phyloP scores from a whole-genome alignment of 2,888 invertebrate species.

The Lottia scabra region DNA sequence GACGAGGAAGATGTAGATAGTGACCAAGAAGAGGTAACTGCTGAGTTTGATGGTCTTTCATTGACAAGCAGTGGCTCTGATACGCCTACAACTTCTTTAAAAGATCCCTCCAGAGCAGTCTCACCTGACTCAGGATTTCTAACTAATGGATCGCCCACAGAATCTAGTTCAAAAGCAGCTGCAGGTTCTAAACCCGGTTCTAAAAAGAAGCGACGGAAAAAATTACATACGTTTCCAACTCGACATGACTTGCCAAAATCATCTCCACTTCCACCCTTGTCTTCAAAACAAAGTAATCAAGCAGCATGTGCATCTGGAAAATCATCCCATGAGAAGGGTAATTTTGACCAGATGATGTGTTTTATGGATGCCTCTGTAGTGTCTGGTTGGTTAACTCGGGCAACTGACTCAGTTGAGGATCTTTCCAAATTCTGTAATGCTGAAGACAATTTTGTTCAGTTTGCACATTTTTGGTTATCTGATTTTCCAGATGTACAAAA shows the following conservation, averaged over 20 bases:
- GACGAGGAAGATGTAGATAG: slow-evolving; percentile 60
- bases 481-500: slow-evolving; percentile 61
- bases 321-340: slow-evolving; percentile 31
- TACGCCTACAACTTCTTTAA: slow-evolving; percentile 25
- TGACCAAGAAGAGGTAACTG: slow-evolving; percentile 43
- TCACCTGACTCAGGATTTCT: slow-evolving; percentile 61
- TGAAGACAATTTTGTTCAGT: slow-evolving; percentile 63
- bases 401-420: slow-evolving; percentile 58
- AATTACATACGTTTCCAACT: slow-evolving; percentile 33
- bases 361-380: slow-evolving; percentile 66
- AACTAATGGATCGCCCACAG: slow-evolving; percentile 47
- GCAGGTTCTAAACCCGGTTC: slow-evolving; percentile 28
- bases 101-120: slow-evolving; percentile 17
- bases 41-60: slow-evolving; percentile 42
- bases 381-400: slow-evolving; percentile 59
- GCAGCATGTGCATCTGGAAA: background rate
- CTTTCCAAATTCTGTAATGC: slow-evolving; percentile 53
- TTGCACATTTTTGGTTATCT: slow-evolving; percentile 68
- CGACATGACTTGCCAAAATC: slow-evolving; percentile 54
- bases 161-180: background rate
- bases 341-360: slow-evolving; percentile 63
- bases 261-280: slow-evolving; percentile 48
- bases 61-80: slow-evolving; percentile 46
- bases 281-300: background rate
- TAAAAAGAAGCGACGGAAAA: slow-evolving; percentile 44